Conservation (phyloP, 2,888 invertebrate species). For the Cheilosia urbana region DNA sequence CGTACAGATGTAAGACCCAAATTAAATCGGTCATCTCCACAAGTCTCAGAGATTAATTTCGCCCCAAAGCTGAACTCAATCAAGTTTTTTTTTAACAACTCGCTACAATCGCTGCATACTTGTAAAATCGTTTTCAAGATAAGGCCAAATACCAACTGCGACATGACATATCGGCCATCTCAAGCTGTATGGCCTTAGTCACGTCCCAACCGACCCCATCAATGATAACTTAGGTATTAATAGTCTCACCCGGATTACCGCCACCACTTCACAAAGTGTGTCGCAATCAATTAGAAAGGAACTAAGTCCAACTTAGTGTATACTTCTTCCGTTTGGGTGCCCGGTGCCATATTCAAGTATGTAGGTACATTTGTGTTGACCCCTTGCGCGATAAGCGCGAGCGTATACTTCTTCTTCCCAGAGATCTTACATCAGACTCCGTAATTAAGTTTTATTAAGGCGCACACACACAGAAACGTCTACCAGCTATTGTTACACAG, state of each 20-base stretch:
- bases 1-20: background rate
- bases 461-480: background rate
- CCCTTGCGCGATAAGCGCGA: slow-evolving; percentile 38
- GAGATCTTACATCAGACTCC: slow-evolving; percentile 68
- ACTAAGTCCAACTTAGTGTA: slow-evolving; percentile 16
- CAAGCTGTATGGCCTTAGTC: slow-evolving; percentile 49
- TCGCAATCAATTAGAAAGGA: slow-evolving; percentile 49
- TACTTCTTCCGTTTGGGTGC: background rate
- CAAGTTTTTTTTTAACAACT: slow-evolving; percentile 30
- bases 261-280: slow-evolving; percentile 44
- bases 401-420: slow-evolving; percentile 12
- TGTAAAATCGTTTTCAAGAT: background rate
- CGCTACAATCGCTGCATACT: background rate
- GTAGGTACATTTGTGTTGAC: slow-evolving; percentile 3
- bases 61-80: slow-evolving; percentile 22
- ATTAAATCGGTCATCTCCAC: slow-evolving; percentile 31
- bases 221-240: slow-evolving; percentile 51
- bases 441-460: slow-evolving; percentile 52
- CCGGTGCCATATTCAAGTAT: background rate
- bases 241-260: slow-evolving; percentile 59
- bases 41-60: slow-evolving; percentile 10
- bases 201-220: slow-evolving; percentile 31
- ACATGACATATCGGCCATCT: slow-evolving; percentile 11
- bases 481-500: slow-evolving; percentile 8
- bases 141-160: slow-evolving; percentile 17